Evolutionary conservation across 2,888 invertebrate genomes (phyloP), one percentile per base, ranked within the genome.

Genomic region (Apotomis betuletana): DNA sequence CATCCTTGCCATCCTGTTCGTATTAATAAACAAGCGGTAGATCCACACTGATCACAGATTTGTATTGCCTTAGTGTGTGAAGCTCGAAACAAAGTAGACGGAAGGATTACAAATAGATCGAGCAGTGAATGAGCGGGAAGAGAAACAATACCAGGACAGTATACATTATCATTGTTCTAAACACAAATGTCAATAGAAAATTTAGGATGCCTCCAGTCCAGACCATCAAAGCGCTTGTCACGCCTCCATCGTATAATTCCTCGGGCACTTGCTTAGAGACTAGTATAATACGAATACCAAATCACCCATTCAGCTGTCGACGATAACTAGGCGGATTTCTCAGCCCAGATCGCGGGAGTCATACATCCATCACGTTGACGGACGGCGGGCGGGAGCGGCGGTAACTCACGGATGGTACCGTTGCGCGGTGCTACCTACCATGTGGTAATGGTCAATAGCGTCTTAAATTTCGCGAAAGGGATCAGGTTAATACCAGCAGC

Each of bases 321-420:
- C 68, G 63, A 54, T 68, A 68, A 68, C 72, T 72, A 68, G 72
- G 72, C 63, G 67, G 67, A 62, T 63, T 62, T 58, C 74, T 61
- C 71, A 58, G 69, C 57, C 65, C 62, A 69, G 69, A 67, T 69
- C 65, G 61, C 46, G 57, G 52, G 69, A 69, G 65, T 64, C 67
- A 38, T 61, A 27, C 74, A 70, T 75, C 69, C 58, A 67, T 73
- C 75, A 75, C 46, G 57, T 62, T 75, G 75, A 75, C 68, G 65
- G 74, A 75, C 75, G 74, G 64, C 70, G 72, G 67, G 70, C 64
- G 65, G 62, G 58, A 55, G 15, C 71, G 67, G 46, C 57, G 58
- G 72, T 72, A 72, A 72, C 72, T 72, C 68, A 72, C 67, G 58
- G 68, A 67, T 58, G 67, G 71, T 72, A 72, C 72, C 72, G 72